Base-by-base conservation (phyloP, 2,797 vertebrate species). In the Euphonia xanthogaster region DNA sequence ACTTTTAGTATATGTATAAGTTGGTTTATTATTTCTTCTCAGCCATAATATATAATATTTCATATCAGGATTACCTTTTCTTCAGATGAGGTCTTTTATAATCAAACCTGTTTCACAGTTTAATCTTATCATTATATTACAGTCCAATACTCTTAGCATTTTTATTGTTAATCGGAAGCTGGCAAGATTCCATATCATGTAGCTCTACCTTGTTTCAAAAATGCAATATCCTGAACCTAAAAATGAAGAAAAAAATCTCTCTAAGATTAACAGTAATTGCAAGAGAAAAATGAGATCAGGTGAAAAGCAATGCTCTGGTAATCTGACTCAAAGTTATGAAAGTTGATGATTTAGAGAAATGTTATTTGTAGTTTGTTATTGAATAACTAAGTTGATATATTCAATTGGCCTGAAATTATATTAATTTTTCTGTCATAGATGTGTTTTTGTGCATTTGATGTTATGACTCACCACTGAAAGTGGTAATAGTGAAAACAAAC, bases 51-150 rank as follows among this genome's bases (percentile, higher is more conserved):
- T 81, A 77, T 77, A 92, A 78, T 17, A 91, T 93, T 93, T 96
- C 94, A 91, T 53, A 71, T 94, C 45, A 79, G 84, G 78, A 95
- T 95, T 95, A 71, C 16, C 8, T 84, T 84, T 53, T 75, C 94
- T 84, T 72, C 86, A 86, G 42, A 83, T 48, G 31, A 67, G 50
- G 73, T 86, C 35, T 79, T 96, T 91, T 86, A 93, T 79, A 95
- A 94, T 90, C 88, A 94, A 92, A 94, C 66, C 63, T 94, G 77
- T 92, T 95, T 88, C 89, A 86, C 84, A 85, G 67, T 91, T 96
- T 96, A 94, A 94, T 96, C 94, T 95, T 96, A 91, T 91, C 84
- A 44, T 90, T 94, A 65, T 96, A 87, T 86, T 96, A 66, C 81
- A 91, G 61, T 85, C 86, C 83, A 86, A 66, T 81, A 67, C 48